phyloP scores from a whole-genome alignment of 2,113 vertebrate genomes.

The Myotis lucifugus region DNA sequence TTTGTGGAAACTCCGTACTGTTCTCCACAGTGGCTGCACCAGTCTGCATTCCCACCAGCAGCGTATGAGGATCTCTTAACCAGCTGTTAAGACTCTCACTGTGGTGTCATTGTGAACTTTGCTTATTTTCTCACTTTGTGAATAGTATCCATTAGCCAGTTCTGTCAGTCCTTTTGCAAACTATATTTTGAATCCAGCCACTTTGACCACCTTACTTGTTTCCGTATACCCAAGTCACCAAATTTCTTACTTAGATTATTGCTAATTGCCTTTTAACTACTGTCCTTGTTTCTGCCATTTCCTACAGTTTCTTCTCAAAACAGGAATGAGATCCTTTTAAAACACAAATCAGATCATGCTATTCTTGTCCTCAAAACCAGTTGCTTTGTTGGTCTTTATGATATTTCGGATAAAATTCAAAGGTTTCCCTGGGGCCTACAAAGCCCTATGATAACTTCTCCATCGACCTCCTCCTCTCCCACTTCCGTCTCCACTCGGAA shows the following conservation, averaged over 20 bases:
- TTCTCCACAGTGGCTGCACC: too few species aligned
- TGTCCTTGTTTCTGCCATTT: not conserved
- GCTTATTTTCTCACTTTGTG: not conserved
- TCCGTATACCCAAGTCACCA: not conserved
- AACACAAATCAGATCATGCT: not conserved
- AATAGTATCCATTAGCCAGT: not conserved
- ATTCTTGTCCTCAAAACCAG: not conserved
- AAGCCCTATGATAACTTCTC: not conserved
- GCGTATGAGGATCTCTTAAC: too few species aligned
- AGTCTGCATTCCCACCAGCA: too few species aligned
- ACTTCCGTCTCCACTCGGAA: not conserved
- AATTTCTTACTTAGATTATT: not conserved
- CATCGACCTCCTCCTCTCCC: not conserved
- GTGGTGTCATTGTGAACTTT: not conserved
- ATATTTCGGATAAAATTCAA: not conserved
- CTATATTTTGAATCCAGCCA: not conserved
- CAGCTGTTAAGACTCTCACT: not conserved
- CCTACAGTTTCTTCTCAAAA: not conserved
- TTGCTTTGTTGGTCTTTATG: not conserved
- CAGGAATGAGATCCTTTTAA: not conserved
- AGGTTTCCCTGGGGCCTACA: not conserved
- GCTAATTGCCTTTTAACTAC: not conserved
- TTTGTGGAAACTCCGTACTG: too few species aligned
- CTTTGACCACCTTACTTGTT: not conserved
- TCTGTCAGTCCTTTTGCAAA: not conserved